Percentiles rank a stretch among this genome's conserved stretches.
phyloP scores from a whole-genome alignment of 2,113 vertebrate genomes.

The Hystrix brachyura region DNA sequence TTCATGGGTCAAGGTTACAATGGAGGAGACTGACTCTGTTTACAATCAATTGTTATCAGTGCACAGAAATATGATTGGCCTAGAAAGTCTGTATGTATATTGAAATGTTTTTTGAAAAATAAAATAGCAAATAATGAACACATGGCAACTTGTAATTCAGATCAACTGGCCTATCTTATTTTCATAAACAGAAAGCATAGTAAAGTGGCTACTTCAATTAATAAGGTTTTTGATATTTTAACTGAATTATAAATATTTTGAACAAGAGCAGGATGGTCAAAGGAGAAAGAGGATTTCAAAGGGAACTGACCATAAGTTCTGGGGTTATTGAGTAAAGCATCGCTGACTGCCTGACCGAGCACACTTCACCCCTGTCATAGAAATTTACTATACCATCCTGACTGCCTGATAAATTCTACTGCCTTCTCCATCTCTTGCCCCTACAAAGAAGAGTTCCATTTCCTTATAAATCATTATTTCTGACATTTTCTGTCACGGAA shows the following conservation, averaged over 20 bases:
- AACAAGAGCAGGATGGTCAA: not conserved
- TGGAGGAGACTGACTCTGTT: slow-evolving; percentile 64
- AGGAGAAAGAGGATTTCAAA: not conserved
- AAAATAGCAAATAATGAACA: slow-evolving; percentile 56
- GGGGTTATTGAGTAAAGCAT: not conserved
- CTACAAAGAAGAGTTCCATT: not conserved
- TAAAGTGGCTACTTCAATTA: slow-evolving; percentile 42
- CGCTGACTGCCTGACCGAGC: not conserved
- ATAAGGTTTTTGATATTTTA: not conserved
- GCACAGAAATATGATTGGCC: slow-evolving; percentile 30
- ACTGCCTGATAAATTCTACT: slow-evolving; percentile 16
- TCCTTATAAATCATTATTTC: slow-evolving; percentile 47
- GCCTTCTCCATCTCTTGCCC: not conserved
- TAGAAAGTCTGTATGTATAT: not conserved
- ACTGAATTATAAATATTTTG: not conserved
- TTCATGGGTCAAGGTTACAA: slow-evolving; percentile 78
- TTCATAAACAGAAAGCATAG: slow-evolving; percentile 42
- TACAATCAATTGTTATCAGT: slow-evolving; percentile 73
- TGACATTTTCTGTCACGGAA: not conserved
- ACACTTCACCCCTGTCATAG: not conserved
- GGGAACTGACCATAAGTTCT: not conserved
- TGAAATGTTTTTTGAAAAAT: slow-evolving; percentile 45
- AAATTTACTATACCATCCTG: slow-evolving; percentile 5
- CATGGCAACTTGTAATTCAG: slow-evolving; percentile 61
- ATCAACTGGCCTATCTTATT: slow-evolving; percentile 34